Evolutionary conservation across 2,113 vertebrate genomes (phyloP).

Genomic region (Phyllopteryx taeniolatus): DNA sequence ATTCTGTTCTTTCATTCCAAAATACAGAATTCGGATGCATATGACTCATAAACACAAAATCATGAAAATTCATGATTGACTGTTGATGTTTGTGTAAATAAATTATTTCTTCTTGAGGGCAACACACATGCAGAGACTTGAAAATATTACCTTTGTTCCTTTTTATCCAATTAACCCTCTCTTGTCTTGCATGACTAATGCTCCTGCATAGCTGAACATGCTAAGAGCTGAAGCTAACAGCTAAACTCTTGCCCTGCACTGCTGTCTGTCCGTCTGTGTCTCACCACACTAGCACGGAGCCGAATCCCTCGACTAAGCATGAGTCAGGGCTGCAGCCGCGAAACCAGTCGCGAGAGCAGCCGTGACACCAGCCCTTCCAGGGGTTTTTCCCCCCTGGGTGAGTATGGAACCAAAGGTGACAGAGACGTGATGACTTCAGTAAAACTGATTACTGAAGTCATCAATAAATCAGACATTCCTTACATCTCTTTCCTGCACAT

Average conservation of each 20-base stretch:
- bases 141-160: not conserved
- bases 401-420: slow-evolving; percentile 57
- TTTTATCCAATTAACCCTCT: not conserved
- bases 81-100: not conserved
- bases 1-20: not conserved
- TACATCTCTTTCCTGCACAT: not conserved
- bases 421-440: not conserved
- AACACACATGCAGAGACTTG: not conserved
- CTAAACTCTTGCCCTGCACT: slow-evolving; percentile 38
- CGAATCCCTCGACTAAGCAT: slow-evolving; percentile 91
- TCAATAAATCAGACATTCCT: not conserved
- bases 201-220: slow-evolving; percentile 21
- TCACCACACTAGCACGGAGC: slow-evolving; percentile 77
- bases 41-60: not conserved
- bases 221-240: slow-evolving; percentile 31
- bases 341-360: slow-evolving; percentile 94
- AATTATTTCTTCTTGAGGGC: not conserved
- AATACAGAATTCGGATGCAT: not conserved
- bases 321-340: slow-evolving; percentile 95
- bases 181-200: slow-evolving; percentile 40
- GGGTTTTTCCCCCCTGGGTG: slow-evolving; percentile 88
- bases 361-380: slow-evolving; percentile 90
- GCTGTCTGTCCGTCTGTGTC: slow-evolving; percentile 23
- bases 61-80: not conserved
- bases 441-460: not conserved